phyloP scores from a whole-genome alignment of 2,888 invertebrate species.

The Aphelenchoides bicaudatus region DNA sequence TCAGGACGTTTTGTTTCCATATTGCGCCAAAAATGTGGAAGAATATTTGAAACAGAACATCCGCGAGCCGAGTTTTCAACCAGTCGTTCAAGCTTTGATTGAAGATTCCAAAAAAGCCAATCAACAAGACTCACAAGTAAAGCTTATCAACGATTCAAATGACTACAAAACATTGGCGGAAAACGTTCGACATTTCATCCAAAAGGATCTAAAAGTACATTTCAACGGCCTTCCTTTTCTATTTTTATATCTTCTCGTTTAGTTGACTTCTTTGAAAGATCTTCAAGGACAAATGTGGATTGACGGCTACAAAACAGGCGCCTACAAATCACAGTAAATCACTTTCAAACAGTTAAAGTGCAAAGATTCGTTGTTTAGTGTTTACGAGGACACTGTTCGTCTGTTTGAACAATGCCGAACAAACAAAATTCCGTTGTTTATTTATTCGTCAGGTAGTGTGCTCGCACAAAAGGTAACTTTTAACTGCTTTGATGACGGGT shows the following conservation, averaged over 20 bases:
- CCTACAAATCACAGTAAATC: constrained; percentile 83
- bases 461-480: constrained; percentile 85
- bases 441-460: constrained; percentile 87
- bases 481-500: constrained; percentile 73
- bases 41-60: constrained; percentile 72
- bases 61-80: constrained; percentile 68
- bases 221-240: neutral
- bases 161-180: constrained; percentile 69
- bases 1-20: constrained; percentile 66
- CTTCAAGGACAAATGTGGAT: constrained; percentile 88
- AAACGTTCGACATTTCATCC: constrained; percentile 78
- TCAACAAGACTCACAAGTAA: constrained; percentile 25
- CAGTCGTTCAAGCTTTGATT: constrained; percentile 67
- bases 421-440: constrained; percentile 71
- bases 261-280: constrained; percentile 70
- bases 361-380: constrained; percentile 66
- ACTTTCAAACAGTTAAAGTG: neutral
- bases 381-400: constrained; percentile 79
- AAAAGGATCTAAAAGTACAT: constrained; percentile 73
- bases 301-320: constrained; percentile 75
- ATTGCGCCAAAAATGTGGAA: constrained; percentile 72
- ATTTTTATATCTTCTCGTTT: constrained; percentile 15
- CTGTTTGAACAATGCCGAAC: constrained; percentile 74
- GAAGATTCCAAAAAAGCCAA: constrained; percentile 65
- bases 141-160: constrained; percentile 45